These are phyloP conservation scores for Clarias magur DNA, from an alignment of 2,113 vertebrate genomes.

Conservation along the genomic window DNA sequence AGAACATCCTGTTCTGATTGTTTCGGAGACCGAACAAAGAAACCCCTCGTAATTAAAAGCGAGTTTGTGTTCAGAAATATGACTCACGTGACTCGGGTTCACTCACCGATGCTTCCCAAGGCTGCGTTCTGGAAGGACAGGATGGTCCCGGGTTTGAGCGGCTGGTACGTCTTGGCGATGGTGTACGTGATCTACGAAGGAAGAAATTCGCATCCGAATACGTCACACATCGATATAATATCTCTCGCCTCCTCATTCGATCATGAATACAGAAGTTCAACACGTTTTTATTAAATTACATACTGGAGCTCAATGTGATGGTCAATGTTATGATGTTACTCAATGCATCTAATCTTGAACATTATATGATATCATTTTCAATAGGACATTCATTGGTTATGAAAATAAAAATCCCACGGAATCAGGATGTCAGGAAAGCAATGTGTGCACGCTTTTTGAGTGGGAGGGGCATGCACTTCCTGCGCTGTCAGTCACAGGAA, in stretches of 20 bases:
- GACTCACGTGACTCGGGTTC: not conserved
- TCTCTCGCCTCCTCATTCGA: not conserved
- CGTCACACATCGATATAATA: not conserved
- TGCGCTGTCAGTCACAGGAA: not conserved
- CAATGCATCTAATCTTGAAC: no score
- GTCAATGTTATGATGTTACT: no score
- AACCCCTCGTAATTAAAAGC: not conserved
- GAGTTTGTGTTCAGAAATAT: not conserved
- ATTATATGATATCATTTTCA: no score
- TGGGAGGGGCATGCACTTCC: not conserved
- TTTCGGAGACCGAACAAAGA: not conserved
- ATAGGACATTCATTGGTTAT: no score
- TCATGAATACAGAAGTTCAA: not conserved
- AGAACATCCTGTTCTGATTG: not conserved
- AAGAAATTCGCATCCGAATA: not conserved
- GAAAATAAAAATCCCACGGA: no score
- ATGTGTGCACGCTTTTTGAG: not conserved
- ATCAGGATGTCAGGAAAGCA: no score
- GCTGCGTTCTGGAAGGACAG: slow-evolving; percentile 77
- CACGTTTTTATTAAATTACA: not conserved
- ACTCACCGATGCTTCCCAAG: slow-evolving; percentile 77
- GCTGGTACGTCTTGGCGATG: slow-evolving; percentile 81
- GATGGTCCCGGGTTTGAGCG: slow-evolving; percentile 71
- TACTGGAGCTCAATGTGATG: not conserved
- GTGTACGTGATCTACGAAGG: slow-evolving; percentile 75